phyloP scores from a whole-genome alignment of 2,797 vertebrate genomes.

The Pogoniulus pusillus region DNA sequence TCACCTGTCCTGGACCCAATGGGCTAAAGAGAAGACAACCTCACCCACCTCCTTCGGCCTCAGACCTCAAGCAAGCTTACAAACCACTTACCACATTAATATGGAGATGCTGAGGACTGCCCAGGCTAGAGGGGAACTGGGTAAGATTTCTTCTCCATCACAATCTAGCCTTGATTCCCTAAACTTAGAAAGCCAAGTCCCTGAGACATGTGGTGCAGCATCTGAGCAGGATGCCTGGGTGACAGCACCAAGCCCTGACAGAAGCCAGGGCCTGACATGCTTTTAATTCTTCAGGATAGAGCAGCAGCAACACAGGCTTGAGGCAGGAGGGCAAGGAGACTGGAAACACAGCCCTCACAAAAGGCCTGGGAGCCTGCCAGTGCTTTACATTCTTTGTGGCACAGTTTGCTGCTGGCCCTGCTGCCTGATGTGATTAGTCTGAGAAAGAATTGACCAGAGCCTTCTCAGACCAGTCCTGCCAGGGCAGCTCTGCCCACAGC shows the following conservation, averaged over 20 bases:
- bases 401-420: conserved; percentile 10
- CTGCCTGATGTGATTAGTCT: background rate
- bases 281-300: conserved; percentile 8
- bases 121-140: background rate
- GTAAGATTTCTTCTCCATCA: conserved; percentile 22
- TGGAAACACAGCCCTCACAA: conserved; percentile 2
- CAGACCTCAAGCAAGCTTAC: conserved; percentile 14
- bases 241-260: background rate
- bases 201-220: background rate
- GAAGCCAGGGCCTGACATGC: background rate
- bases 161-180: background rate
- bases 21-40: background rate
- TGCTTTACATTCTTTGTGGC: background rate
- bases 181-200: conserved; percentile 48
- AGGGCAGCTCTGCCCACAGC: background rate
- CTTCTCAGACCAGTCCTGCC: background rate
- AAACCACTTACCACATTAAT: conserved; percentile 47
- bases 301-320: background rate
- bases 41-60: background rate
- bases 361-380: background rate
- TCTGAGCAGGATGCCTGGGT: background rate
- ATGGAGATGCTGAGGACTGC: conserved; percentile 9
- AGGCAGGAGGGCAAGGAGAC: background rate
- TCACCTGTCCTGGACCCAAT: rapidly evolving
- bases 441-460: background rate